Conservation (phyloP, 2,888 invertebrate species). For the Aphelenchoides bicaudatus region DNA sequence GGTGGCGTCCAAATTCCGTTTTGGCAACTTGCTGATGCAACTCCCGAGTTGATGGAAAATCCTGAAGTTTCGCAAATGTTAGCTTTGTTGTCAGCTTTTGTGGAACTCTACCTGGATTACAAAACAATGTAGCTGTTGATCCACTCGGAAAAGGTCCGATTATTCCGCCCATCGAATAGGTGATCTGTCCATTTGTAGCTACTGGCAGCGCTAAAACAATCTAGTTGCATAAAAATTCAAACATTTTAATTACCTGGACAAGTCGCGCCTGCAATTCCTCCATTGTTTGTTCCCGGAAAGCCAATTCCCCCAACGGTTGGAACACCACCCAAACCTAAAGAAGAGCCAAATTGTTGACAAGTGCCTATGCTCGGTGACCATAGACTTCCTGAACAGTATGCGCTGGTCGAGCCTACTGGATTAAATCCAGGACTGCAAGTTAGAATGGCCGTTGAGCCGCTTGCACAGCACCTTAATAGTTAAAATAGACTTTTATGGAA, state of each 20-base stretch:
- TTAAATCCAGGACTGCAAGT: constrained; percentile 38
- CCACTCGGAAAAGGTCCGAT: constrained; percentile 42
- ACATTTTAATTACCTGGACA: too few relatives aligned
- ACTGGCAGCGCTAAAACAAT: constrained; percentile 24
- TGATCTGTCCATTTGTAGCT: constrained; percentile 27
- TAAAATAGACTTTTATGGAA: too few relatives aligned
- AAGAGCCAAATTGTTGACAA: background rate
- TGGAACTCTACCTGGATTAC: constrained; percentile 38
- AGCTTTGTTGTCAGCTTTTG: too few relatives aligned
- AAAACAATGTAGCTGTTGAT: constrained; percentile 36
- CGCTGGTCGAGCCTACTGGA: constrained; percentile 32
- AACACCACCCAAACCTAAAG: background rate
- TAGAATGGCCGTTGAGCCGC: constrained; percentile 42
- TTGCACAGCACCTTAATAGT: too few relatives aligned
- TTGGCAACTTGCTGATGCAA: constrained; percentile 20
- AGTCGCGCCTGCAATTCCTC: constrained; percentile 21
- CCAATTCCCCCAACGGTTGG: constrained; percentile 6
- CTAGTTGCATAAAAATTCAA: too few relatives aligned
- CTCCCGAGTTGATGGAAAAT: background rate
- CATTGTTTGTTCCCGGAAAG: too few relatives aligned
- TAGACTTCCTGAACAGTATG: constrained; percentile 34
- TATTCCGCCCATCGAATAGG: constrained; percentile 28
- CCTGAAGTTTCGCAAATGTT: too few relatives aligned
- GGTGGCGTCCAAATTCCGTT: constrained; percentile 20
- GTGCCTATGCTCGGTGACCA: constrained; percentile 40